These are phyloP conservation scores for Halcyon smyrnensis DNA, from an alignment of 2,797 vertebrate genomes.

Conservation along the genomic window DNA sequence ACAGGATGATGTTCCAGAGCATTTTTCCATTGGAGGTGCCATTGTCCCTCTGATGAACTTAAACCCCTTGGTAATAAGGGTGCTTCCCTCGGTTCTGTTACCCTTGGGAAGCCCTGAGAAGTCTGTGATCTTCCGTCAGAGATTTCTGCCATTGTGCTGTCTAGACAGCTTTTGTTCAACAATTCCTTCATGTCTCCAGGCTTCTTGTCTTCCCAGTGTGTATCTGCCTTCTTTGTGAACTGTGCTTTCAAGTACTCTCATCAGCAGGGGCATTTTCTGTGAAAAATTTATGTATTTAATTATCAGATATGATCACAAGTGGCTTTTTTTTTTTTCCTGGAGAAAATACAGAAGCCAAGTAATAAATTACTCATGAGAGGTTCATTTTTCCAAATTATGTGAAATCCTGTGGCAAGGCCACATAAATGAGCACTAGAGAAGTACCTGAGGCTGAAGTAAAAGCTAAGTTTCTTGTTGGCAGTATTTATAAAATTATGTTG, in stretches of 20 bases:
- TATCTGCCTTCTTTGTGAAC: background rate
- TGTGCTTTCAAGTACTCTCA: background rate
- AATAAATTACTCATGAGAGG: background rate
- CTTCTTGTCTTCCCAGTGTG: background rate
- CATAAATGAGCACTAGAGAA: background rate
- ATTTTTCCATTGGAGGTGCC: background rate
- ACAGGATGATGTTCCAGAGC: background rate
- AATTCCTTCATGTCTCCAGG: rapidly evolving
- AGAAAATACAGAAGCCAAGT: background rate
- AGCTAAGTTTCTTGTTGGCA: background rate
- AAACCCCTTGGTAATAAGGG: background rate
- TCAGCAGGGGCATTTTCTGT: background rate
- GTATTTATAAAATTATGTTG: background rate
- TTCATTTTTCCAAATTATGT: background rate
- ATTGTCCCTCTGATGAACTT: background rate
- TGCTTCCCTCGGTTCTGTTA: background rate
- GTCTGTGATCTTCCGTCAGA: background rate
- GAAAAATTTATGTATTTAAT: background rate
- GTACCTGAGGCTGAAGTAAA: background rate
- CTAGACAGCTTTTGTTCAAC: background rate
- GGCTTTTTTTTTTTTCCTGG: background rate
- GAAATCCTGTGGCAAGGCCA: background rate
- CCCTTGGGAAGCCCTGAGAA: background rate
- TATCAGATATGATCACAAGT: background rate
- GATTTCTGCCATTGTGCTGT: background rate